A percentile compares a stretch with the other conserved stretches of the same genome.
Conservation (phyloP, 2,888 invertebrate genomes). For the Ethmia dodecea region DNA sequence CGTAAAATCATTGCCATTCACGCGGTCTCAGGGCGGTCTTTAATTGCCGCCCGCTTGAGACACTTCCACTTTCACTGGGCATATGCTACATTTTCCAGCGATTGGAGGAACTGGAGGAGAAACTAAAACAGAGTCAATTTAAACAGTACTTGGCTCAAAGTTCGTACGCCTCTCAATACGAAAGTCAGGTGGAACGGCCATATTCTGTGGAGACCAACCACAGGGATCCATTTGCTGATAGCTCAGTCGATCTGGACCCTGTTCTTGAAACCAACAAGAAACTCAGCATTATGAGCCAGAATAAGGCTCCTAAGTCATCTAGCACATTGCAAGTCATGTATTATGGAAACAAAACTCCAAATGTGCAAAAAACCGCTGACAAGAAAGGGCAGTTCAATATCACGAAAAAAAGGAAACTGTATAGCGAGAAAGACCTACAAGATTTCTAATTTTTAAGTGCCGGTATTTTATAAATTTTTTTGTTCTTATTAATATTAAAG, state of each 20-base stretch:
- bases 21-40: conserved; percentile 1
- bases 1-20: conserved; percentile 9
- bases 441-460: conserved; percentile 37
- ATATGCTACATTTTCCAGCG: conserved; percentile 40
- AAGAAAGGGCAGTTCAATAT: conserved; percentile 62
- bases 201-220: conserved; percentile 47
- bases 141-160: conserved; percentile 59
- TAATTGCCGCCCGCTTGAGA: conserved; percentile 6
- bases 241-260: conserved; percentile 26
- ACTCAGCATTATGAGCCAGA: conserved; percentile 22
- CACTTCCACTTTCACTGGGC: conserved; percentile 27
- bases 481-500: no score
- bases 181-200: conserved; percentile 54
- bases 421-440: conserved; percentile 58
- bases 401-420: conserved; percentile 64
- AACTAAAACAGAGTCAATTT: conserved; percentile 62
- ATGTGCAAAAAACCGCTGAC: conserved; percentile 27
- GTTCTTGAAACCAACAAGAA: conserved; percentile 24
- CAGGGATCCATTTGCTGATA: conserved; percentile 32
- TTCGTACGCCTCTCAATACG: conserved; percentile 44
- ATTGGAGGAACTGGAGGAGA: conserved; percentile 64
- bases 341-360: conserved; percentile 38
- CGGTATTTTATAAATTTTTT: no score
- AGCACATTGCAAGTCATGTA: conserved; percentile 56
- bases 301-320: conserved; percentile 31